Base-by-base conservation (phyloP, 2,113 vertebrate genomes). In the Cyphomyrus plagiostoma region DNA sequence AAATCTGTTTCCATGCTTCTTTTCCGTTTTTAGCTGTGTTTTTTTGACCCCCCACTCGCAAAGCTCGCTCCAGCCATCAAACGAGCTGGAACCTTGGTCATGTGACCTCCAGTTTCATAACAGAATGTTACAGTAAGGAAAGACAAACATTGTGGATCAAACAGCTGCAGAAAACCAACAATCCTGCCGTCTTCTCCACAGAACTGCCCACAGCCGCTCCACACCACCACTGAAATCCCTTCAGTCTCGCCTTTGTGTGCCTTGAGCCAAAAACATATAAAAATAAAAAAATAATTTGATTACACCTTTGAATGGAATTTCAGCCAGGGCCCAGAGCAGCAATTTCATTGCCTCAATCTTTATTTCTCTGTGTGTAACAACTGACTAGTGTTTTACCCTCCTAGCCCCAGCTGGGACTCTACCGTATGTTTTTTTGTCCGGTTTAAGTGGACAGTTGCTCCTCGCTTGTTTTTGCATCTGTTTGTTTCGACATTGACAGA, bases 201-300 rank as follows among this genome's bases (percentile, higher is more conserved):
- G 86, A 89, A 66, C 90, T 88, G 90, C 88, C 83, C 15, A 58
- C 62, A 56, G 11, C 19, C 21, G 56, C 90, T 19, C 87, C 91
- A 90, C 46, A 77, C 62, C 70, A 85, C 87, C 58, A 90, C 91
- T 92, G 91, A 87, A 89, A 86, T 89, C 74, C 45, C 66, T 85
- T 89, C 53, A 39, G 1, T 26, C 82, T 87, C 49, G 13, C 30
- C 82, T 90, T 56, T 48, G 9, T 23, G 86, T 84, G 87, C 88
- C 89, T 88, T 42, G 74, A 80, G 74, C 74, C 77, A 35, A 91
- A 77, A 46, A 50, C 91, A 91, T 91, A 92, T 90, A 90, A 82
- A 53, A 70, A 86, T 9, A 89, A 92, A 92, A 92, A 86, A 91
- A 83, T 89, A 90, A 93, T 92, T 86, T 92, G 93, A 95, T 94